A percentile compares a stretch with the other conserved stretches of the same genome.
Evolutionary conservation across 1,140 invertebrate genomes (phyloP).

Genomic region (Drosophila tani): DNA sequence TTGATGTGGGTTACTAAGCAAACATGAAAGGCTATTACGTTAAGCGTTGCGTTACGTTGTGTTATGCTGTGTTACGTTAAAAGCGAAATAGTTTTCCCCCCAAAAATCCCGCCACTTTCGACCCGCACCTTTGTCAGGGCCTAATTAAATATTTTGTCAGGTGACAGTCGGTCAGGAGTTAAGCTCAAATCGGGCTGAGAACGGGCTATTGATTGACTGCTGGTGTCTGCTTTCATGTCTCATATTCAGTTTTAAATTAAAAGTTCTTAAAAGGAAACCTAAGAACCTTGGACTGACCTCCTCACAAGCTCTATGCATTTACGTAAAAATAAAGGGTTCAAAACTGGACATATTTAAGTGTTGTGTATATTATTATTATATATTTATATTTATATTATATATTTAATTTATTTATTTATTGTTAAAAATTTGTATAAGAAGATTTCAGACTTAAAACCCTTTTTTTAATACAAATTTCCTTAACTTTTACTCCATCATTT

Average conservation of each 20-base stretch:
- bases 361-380: too few relatives aligned
- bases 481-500: not conserved
- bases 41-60: constrained; percentile 77
- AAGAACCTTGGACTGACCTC: too few relatives aligned
- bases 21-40: constrained; percentile 83
- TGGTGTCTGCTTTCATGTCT: not conserved
- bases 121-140: not conserved
- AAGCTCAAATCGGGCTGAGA: constrained; percentile 1
- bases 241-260: not conserved
- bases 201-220: not conserved
- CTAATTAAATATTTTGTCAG: constrained; percentile 50
- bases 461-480: too few relatives aligned
- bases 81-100: constrained; percentile 52
- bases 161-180: constrained; percentile 16
- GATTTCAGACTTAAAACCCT: not conserved
- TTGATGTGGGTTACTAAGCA: constrained; percentile 83
- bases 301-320: too few relatives aligned
- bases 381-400: too few relatives aligned
- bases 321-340: too few relatives aligned
- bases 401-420: too few relatives aligned
- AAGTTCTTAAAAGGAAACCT: too few relatives aligned
- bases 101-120: not conserved
- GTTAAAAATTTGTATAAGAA: too few relatives aligned
- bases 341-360: too few relatives aligned
- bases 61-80: constrained; percentile 53